Evolutionary conservation across 2,797 vertebrate genomes (phyloP).

Genomic region (Pelodytes ibericus): DNA sequence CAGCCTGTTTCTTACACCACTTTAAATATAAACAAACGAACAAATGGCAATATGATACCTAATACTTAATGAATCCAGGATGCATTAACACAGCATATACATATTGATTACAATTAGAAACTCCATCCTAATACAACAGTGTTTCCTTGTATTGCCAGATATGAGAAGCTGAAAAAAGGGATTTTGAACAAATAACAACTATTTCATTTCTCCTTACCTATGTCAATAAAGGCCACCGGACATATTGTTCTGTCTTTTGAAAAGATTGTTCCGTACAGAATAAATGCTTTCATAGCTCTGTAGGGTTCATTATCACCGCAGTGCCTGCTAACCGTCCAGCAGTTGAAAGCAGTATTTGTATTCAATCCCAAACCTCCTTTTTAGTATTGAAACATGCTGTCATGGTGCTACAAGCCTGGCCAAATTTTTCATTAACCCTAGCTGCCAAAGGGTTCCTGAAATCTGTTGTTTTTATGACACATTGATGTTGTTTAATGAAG

Average conservation of each 20-base stretch:
- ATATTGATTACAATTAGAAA: background rate
- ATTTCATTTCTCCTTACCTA: constrained; percentile 24
- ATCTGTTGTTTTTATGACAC: constrained; percentile 41
- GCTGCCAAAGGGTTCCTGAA: constrained; percentile 36
- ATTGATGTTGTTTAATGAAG: constrained; percentile 53
- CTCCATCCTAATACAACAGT: background rate
- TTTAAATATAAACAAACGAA: too few species aligned
- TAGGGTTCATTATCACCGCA: constrained; percentile 54
- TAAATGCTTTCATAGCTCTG: constrained; percentile 52
- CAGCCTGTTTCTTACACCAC: too few species aligned
- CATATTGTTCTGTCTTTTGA: constrained; percentile 53
- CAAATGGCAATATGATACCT: too few species aligned
- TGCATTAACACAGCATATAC: background rate
- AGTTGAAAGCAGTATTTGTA: constrained; percentile 54
- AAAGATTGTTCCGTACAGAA: constrained; percentile 52
- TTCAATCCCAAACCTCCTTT: constrained; percentile 46
- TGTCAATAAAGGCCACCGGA: constrained; percentile 50
- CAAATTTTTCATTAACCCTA: constrained; percentile 15
- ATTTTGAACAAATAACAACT: constrained; percentile 44
- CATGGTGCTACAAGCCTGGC: constrained; percentile 32
- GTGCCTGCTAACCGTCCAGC: constrained; percentile 53
- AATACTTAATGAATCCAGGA: too few species aligned
- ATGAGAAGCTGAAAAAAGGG: constrained; percentile 15
- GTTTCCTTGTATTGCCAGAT: background rate
- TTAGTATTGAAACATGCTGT: constrained; percentile 14